phyloP scores from a whole-genome alignment of 2,888 invertebrate genomes.

The Hypsopygia costalis region DNA sequence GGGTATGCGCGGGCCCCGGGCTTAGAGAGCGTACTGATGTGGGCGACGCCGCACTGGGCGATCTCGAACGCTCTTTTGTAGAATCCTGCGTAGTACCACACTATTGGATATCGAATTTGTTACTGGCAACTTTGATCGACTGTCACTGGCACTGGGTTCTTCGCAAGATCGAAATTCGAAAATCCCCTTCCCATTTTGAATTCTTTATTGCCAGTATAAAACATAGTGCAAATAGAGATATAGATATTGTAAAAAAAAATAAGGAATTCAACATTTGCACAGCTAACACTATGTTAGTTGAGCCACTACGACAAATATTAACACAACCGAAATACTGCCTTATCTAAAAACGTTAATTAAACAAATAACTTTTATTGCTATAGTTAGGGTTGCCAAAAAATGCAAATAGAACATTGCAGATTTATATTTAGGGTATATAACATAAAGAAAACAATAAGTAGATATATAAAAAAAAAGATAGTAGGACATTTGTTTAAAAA shows the following conservation, averaged over 20 bases:
- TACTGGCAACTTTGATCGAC: slow-evolving; percentile 20
- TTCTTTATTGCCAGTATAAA: slow-evolving; percentile 14
- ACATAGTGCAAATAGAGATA: not conserved
- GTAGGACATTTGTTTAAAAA: too few relatives aligned
- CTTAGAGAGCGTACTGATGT: slow-evolving; percentile 40
- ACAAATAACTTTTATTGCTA: too few relatives aligned
- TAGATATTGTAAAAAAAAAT: slow-evolving; percentile 20
- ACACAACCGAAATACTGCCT: slow-evolving; percentile 26
- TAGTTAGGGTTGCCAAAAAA: too few relatives aligned
- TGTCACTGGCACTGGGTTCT: slow-evolving; percentile 7
- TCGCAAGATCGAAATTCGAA: slow-evolving; percentile 13
- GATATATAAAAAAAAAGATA: too few relatives aligned
- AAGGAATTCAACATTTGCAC: slow-evolving; percentile 75
- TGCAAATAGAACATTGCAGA: not conserved
- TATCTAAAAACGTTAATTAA: slow-evolving; percentile 23
- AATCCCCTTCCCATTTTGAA: slow-evolving; percentile 40
- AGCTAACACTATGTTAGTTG: slow-evolving; percentile 15
- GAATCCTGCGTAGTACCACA: slow-evolving; percentile 46
- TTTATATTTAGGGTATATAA: too few relatives aligned
- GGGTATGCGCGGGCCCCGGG: slow-evolving; percentile 35
- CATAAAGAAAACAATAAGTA: too few relatives aligned
- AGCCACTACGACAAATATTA: slow-evolving; percentile 26
- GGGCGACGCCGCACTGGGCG: slow-evolving; percentile 48
- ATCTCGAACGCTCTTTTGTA: slow-evolving; percentile 47
- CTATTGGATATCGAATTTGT: slow-evolving; percentile 17